phyloP scores from a whole-genome alignment of 2,888 invertebrate species.

The Ephialtes manifestator region DNA sequence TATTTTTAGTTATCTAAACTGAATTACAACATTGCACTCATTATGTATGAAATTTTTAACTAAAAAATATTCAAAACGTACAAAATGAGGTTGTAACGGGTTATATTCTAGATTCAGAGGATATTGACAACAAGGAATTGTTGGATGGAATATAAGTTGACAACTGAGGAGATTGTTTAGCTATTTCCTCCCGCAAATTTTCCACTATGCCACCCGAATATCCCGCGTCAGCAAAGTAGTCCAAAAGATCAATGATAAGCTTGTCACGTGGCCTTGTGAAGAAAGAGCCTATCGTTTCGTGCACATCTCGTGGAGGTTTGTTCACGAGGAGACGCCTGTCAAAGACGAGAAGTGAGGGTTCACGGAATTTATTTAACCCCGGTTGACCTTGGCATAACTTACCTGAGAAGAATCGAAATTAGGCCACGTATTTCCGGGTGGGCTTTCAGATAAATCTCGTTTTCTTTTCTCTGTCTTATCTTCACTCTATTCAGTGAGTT shows the following conservation, averaged over 20 bases:
- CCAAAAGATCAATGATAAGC: slow-evolving; percentile 73
- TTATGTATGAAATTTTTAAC: no score
- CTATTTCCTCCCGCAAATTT: slow-evolving; percentile 67
- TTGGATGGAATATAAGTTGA: slow-evolving; percentile 4
- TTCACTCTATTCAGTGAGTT: slow-evolving; percentile 72
- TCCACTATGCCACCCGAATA: slow-evolving; percentile 62
- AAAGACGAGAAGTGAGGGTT: slow-evolving; percentile 49
- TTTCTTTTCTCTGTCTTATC: slow-evolving; percentile 68
- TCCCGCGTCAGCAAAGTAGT: slow-evolving; percentile 68
- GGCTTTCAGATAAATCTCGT: slow-evolving; percentile 75
- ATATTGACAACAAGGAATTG: slow-evolving; percentile 2
- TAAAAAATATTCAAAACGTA: background rate
- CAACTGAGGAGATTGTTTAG: slow-evolving; percentile 12
- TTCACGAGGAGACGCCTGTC: slow-evolving; percentile 72
- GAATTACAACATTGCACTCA: no score
- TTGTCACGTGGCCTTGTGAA: slow-evolving; percentile 73
- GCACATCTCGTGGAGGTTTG: slow-evolving; percentile 69
- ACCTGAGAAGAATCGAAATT: slow-evolving; percentile 75
- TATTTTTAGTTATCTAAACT: no score
- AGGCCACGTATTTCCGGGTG: slow-evolving; percentile 78
- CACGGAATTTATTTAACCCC: slow-evolving; percentile 43
- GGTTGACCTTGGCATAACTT: slow-evolving; percentile 35
- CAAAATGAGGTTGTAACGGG: background rate
- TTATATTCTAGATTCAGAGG: slow-evolving; percentile 30
- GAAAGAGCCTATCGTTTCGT: slow-evolving; percentile 75